phyloP scores from a whole-genome alignment of 2,888 invertebrate genomes.

The Cremastinae sp. region DNA sequence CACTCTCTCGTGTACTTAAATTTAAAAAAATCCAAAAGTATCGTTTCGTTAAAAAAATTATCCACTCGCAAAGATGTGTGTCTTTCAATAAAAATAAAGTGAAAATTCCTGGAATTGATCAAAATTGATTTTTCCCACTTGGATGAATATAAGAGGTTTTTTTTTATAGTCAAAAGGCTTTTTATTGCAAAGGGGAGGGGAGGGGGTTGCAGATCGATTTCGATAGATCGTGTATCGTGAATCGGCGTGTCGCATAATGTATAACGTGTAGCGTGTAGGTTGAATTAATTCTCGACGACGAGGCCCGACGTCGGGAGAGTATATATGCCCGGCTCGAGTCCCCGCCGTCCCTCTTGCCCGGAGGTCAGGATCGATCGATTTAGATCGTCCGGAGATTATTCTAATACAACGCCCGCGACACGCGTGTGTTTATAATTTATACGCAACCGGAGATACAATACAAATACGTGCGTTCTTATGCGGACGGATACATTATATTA shows the following conservation, averaged over 20 bases:
- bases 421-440: constrained; percentile 27
- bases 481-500: constrained; percentile 4
- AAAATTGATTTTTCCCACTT: too few species aligned
- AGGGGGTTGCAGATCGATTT: not conserved
- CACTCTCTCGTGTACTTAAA: too few species aligned
- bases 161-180: too few species aligned
- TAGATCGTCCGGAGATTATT: constrained; percentile 77
- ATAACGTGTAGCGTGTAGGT: constrained; percentile 45
- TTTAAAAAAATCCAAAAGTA: too few species aligned
- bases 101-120: too few species aligned
- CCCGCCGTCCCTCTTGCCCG: constrained; percentile 66
- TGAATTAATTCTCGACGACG: constrained; percentile 69
- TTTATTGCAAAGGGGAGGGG: not conserved
- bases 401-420: constrained; percentile 61
- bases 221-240: constrained; percentile 20
- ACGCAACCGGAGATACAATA: constrained; percentile 20
- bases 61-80: too few species aligned
- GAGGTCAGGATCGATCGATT: constrained; percentile 75
- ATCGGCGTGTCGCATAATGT: constrained; percentile 40
- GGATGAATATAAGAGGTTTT: too few species aligned
- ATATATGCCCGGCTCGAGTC: constrained; percentile 66
- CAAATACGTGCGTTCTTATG: constrained; percentile 27
- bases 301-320: constrained; percentile 63
- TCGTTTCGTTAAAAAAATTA: too few species aligned
- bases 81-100: too few species aligned